These are phyloP conservation scores for Smittia sp. DNA, from an alignment of 2,888 invertebrate species.

Conservation along the genomic window DNA sequence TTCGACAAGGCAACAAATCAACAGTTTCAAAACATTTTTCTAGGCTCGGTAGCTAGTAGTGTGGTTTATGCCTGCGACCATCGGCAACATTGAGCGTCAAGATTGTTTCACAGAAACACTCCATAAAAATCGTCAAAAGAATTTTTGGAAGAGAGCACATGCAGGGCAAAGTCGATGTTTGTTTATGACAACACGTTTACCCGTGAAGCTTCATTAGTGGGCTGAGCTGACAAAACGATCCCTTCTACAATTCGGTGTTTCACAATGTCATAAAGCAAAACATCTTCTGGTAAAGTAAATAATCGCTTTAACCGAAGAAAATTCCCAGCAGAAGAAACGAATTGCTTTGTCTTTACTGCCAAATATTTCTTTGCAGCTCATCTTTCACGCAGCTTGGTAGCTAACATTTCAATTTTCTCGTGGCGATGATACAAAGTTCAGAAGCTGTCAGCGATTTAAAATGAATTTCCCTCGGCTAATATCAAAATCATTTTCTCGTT, in stretches of 20 bases:
- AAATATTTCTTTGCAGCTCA: conserved; percentile 32
- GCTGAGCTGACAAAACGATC: conserved; percentile 10
- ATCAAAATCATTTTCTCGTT: no score
- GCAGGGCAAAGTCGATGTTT: conserved; percentile 34
- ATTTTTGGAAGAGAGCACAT: conserved; percentile 30
- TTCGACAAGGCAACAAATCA: no score
- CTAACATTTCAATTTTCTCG: conserved; percentile 12
- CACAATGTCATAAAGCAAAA: conserved; percentile 27
- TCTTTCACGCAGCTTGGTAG: conserved; percentile 21
- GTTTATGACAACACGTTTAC: conserved; percentile 36
- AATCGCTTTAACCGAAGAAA: conserved; percentile 35
- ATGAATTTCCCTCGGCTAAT: no score
- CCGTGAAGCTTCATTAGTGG: conserved; percentile 35
- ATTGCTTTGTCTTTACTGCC: neutral
- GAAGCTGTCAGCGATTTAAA: no score
- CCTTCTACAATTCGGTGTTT: conserved; percentile 22
- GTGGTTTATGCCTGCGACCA: neutral
- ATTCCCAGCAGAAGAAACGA: no score
- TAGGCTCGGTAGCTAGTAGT: neutral
- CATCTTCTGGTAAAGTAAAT: conserved; percentile 37
- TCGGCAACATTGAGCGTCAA: neutral
- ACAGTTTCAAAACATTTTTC: no score
- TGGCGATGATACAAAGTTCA: no score
- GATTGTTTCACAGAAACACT: neutral
- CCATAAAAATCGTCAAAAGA: neutral